These are phyloP conservation scores for Itoplectis maculator DNA, from an alignment of 2,888 invertebrate genomes.

Conservation along the genomic window DNA sequence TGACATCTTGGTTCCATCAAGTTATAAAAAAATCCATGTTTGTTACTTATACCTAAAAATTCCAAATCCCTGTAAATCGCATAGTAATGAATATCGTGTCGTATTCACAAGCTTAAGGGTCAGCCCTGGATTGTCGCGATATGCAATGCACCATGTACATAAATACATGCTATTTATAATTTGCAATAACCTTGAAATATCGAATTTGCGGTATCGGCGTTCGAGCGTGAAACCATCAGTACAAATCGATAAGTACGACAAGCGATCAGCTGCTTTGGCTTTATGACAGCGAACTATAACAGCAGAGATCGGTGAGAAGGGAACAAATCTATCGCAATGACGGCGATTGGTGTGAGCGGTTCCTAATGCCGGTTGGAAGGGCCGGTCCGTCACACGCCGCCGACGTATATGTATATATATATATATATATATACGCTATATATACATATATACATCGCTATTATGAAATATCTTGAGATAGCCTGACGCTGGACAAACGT, in stretches of 20 bases:
- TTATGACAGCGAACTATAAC: neutral
- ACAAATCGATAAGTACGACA: neutral
- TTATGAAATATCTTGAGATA: constrained; percentile 26
- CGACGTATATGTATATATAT: constrained; percentile 26
- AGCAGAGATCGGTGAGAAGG: neutral
- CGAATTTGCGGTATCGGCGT: neutral
- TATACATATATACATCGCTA: constrained; percentile 2
- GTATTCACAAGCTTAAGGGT: no score
- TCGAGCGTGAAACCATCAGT: neutral
- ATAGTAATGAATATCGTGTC: no score
- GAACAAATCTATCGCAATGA: neutral
- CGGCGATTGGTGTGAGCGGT: neutral
- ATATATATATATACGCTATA: no score
- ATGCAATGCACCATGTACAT: neutral
- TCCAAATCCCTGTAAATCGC: no score
- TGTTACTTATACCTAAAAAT: no score
- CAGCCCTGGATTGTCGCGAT: no score
- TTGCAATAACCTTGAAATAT: constrained; percentile 53
- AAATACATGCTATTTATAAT: neutral
- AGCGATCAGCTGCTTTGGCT: neutral
- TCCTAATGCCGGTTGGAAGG: no score
- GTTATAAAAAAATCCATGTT: no score
- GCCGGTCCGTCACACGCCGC: constrained; percentile 25
- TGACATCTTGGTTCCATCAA: no score
- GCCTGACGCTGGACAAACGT: constrained; percentile 21